Conservation (phyloP, 1,140 invertebrate genomes). For the Drosophila rufa region DNA sequence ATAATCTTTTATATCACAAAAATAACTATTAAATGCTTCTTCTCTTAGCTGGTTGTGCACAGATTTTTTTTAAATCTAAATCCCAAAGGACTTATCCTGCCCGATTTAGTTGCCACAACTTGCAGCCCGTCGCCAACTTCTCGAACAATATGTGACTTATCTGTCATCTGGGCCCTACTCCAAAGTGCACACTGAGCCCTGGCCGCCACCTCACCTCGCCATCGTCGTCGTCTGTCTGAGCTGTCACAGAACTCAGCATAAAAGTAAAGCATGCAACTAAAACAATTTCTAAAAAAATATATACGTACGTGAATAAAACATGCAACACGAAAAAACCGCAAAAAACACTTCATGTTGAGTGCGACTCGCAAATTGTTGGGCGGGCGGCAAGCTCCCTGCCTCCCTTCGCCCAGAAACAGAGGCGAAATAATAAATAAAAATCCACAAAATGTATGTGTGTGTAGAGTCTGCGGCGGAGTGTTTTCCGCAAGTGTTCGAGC, state of each 20-base stretch:
- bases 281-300: conserved; percentile 81
- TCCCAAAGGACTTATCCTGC: not conserved
- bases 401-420: conserved; percentile 17
- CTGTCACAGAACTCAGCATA: conserved; percentile 47
- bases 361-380: conserved; percentile 65
- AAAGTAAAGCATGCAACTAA: conserved; percentile 67
- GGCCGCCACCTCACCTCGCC: not conserved
- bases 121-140: conserved; percentile 9
- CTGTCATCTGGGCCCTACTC: conserved; percentile 55
- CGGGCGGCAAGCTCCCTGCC: too few species aligned
- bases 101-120: conserved; percentile 12
- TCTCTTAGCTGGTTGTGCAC: not conserved
- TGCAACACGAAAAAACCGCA: conserved; percentile 72
- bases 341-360: conserved; percentile 75
- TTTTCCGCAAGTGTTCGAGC: conserved; percentile 58
- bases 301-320: conserved; percentile 58
- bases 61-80: not conserved
- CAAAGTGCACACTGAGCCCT: conserved; percentile 16
- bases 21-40: not conserved
- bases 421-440: conserved; percentile 80
- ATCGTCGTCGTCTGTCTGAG: conserved; percentile 8
- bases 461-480: conserved; percentile 41
- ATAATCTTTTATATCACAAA: not conserved
- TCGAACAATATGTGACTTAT: conserved; percentile 68
- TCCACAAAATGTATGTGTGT: conserved; percentile 55